Evolutionary conservation across 2,113 vertebrate genomes (phyloP).

Genomic region (Eidolon helvum): DNA sequence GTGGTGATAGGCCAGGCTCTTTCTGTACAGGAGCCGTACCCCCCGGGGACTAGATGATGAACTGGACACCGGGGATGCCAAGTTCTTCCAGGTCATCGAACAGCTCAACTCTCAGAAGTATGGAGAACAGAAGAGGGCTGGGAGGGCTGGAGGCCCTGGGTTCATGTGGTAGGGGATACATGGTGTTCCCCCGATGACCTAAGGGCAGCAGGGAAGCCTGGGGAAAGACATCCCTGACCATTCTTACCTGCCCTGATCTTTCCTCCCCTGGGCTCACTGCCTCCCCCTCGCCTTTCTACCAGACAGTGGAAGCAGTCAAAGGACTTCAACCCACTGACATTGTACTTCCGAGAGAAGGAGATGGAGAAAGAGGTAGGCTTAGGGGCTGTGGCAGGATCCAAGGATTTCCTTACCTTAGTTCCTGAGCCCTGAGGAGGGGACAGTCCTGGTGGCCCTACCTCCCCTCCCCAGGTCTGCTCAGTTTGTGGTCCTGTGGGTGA

Average conservation of each 20-base stretch:
- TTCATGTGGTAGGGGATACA: background rate
- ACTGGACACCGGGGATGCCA: slow-evolving; percentile 79
- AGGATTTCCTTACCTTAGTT: background rate
- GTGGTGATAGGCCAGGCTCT: background rate
- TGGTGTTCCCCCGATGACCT: background rate
- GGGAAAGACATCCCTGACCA: background rate
- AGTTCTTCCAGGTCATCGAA: slow-evolving; percentile 82
- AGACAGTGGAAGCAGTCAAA: slow-evolving; percentile 83
- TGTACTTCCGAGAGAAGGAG: slow-evolving; percentile 80
- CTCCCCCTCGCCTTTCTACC: background rate
- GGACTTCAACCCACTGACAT: slow-evolving; percentile 80
- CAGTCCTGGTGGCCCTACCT: background rate
- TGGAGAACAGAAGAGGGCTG: background rate
- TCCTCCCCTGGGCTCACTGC: background rate
- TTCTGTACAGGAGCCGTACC: slow-evolving; percentile 70
- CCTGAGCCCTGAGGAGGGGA: background rate
- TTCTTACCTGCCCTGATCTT: background rate
- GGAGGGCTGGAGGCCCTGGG: background rate
- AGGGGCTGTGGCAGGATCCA: background rate
- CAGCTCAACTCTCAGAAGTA: slow-evolving; percentile 83
- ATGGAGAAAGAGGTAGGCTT: slow-evolving; percentile 82
- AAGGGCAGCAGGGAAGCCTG: too few species aligned
- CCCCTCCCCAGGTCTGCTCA: background rate
- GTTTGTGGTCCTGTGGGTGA: background rate
- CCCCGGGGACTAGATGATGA: slow-evolving; percentile 76